Percentiles rank a stretch among this genome's conserved stretches.
These are phyloP conservation scores for Tiaroga cobitis DNA, from an alignment of 2,797 vertebrate species.

Conservation along the genomic window DNA sequence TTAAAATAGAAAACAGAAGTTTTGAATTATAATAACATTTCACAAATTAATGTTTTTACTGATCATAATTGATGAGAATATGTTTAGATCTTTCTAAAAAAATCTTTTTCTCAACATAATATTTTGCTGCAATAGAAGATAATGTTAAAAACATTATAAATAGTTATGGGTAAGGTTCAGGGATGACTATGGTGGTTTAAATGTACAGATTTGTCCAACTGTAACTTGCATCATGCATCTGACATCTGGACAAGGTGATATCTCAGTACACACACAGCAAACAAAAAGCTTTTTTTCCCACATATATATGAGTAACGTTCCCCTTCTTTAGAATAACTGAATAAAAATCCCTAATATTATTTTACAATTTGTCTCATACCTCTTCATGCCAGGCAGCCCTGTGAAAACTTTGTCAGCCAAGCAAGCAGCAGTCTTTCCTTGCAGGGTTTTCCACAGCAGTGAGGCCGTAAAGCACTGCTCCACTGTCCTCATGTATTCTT, in stretches of 20 bases:
- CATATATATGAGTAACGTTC: not conserved
- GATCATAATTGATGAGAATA: not conserved
- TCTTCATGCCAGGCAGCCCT: constrained; percentile 20
- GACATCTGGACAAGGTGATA: not conserved
- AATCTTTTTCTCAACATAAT: not conserved
- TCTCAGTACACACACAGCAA: not conserved
- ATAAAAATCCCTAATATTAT: not conserved
- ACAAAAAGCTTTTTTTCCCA: not conserved
- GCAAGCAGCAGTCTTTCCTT: constrained; percentile 60
- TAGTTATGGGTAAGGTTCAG: not conserved
- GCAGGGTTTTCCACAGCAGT: constrained; percentile 49
- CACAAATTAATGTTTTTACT: too few relatives aligned
- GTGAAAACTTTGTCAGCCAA: constrained; percentile 57
- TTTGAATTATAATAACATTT: too few relatives aligned
- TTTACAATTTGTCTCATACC: not conserved
- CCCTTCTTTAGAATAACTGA: not conserved
- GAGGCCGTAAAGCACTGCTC: constrained; percentile 45
- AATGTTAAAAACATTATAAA: not conserved
- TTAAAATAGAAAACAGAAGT: too few relatives aligned
- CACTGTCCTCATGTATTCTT: constrained; percentile 46
- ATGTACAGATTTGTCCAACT: too few relatives aligned
- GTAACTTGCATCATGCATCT: not conserved
- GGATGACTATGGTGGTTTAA: not conserved
- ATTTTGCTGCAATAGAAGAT: not conserved
- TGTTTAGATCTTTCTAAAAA: not conserved